Conservation (phyloP, 2,113 vertebrate genomes). For the Calidris pygmaea region DNA sequence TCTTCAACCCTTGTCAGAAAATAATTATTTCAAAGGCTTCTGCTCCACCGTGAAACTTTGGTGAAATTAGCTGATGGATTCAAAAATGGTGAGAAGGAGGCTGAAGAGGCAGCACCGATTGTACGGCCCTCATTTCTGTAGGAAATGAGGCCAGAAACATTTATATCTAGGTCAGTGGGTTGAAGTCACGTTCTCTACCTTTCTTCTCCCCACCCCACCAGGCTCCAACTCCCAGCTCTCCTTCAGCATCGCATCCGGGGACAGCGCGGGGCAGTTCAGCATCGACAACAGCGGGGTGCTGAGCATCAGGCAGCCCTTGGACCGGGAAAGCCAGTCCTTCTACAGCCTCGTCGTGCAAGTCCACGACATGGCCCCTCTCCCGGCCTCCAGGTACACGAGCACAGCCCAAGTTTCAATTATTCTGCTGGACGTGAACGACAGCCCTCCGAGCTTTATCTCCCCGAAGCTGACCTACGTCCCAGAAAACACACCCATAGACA, state of each 20-base stretch:
- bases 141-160: background rate
- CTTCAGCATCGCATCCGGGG: conserved; percentile 88
- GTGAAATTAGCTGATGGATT: background rate
- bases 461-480: conserved; percentile 88
- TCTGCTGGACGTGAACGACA: conserved; percentile 93
- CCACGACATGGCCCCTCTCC: conserved; percentile 82
- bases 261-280: conserved; percentile 84
- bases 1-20: background rate
- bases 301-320: conserved; percentile 80
- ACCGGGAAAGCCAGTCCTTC: conserved; percentile 93
- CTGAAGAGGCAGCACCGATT: rapidly evolving
- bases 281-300: conserved; percentile 80
- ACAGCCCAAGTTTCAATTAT: conserved; percentile 93
- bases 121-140: background rate
- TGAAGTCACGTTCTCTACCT: background rate
- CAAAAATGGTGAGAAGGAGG: background rate
- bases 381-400: conserved; percentile 84
- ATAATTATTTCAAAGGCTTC: background rate
- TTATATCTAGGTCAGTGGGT: background rate
- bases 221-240: conserved; percentile 86
- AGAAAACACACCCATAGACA: conserved; percentile 91
- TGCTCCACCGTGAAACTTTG: background rate
- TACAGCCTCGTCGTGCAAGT: conserved; percentile 91
- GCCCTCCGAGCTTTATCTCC: conserved; percentile 87
- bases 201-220: conserved; percentile 44